Base-by-base conservation (phyloP, 2,888 invertebrate species). In the Noctua janthe region DNA sequence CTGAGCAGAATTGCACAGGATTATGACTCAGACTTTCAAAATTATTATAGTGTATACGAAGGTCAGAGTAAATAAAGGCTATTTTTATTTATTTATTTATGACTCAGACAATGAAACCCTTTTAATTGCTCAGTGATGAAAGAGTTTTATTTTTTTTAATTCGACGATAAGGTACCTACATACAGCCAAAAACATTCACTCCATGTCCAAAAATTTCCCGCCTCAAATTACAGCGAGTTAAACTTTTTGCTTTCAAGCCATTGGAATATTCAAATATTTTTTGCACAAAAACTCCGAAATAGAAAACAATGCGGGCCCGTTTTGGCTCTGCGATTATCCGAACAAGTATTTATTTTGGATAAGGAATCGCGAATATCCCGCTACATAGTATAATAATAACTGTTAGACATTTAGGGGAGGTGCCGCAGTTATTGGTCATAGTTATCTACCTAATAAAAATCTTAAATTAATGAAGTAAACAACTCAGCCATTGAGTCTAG, bases 331-430 rank as follows among this genome's bases (percentile, higher is more conserved):
- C 83, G 80, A 90, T 90, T 89, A 90, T 89, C 90, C 56, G 79
- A 72, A 86, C 83, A 75, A 84, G 86, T 85, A 87, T 90, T 90
- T 88, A 81, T 83, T 84, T 84, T 85, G 84, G 75, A 80, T 80
- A 87, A 87, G 87, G 90, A 82, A 82, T 86, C 78, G 82, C 80
- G 80, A 87, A 86, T 83, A 83, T 86, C 80, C 88, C 87, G 90
- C 91, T 89, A 89, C 88, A 90, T 87, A 87, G 82, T 83, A 84
- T 82, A 78, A 81, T 87, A 91, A 89, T 88, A 88, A 87, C 89
- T 78, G 86, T 88, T 83, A 75, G 84, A 80, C 56, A 82, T 81
- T 80, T 84, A 79, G 81, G 85, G 85, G 11, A 54, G 70, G 64
- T 15, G 43, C 0, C 8, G 35, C 76, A 17, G 70, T 89, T 88